phyloP scores from a whole-genome alignment of 1,140 invertebrate species.

The Lepidotrigona ventralis region DNA sequence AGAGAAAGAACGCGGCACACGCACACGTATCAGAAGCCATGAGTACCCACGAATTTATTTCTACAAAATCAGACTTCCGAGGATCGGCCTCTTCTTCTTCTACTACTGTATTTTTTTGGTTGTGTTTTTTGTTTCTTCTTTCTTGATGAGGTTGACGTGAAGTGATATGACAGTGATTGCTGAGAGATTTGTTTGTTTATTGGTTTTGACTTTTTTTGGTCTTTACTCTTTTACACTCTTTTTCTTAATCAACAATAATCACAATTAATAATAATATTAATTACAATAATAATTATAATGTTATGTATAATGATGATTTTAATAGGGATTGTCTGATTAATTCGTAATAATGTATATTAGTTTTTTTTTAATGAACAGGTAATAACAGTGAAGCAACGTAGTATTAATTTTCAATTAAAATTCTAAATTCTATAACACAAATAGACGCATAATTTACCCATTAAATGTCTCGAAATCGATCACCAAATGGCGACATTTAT shows the following conservation, averaged over 20 bases:
- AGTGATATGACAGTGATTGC: conserved; percentile 76
- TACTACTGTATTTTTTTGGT: conserved; percentile 70
- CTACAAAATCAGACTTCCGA: conserved; percentile 69
- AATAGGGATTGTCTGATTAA: conserved; percentile 34
- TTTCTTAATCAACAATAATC: conserved; percentile 75
- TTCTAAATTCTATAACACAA: conserved; percentile 2
- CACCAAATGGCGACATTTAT: conserved; percentile 3
- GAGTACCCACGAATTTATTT: conserved; percentile 69
- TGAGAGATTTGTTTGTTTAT: conserved; percentile 78
- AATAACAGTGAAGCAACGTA: not conserved
- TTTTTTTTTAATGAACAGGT: not conserved
- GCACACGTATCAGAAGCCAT: conserved; percentile 78
- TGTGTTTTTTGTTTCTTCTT: conserved; percentile 77
- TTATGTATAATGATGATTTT: conserved; percentile 1
- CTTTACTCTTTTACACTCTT: conserved; percentile 73
- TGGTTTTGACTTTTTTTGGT: conserved; percentile 74
- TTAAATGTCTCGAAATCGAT: not conserved
- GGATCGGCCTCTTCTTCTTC: conserved; percentile 56
- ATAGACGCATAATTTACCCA: not conserved
- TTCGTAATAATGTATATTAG: not conserved
- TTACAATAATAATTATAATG: conserved; percentile 21
- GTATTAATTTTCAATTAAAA: not conserved
- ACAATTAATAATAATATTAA: conserved; percentile 64
- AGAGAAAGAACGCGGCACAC: conserved; percentile 72
- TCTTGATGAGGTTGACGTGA: conserved; percentile 75